Evolutionary conservation across 2,113 vertebrate species (phyloP).

Genomic region (Vidua chalybeata): DNA sequence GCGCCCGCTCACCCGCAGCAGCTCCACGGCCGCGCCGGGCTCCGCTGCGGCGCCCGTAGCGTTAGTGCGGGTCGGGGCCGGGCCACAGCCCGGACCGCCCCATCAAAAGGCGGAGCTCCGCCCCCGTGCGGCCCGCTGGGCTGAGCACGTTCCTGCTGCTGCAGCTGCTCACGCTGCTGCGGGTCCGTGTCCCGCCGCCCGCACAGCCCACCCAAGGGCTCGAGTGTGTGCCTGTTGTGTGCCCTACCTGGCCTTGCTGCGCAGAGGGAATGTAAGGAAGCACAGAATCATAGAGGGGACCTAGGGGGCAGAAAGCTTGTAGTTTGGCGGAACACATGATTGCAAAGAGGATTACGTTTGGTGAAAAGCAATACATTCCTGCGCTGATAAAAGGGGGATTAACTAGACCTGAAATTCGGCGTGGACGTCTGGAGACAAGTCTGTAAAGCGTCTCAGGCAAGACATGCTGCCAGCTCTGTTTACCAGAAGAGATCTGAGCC

Average conservation of each 20-base stretch:
- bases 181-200: not conserved
- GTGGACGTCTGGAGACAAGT: not conserved
- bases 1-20: not conserved
- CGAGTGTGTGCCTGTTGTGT: not conserved
- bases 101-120: not conserved
- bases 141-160: accelerated
- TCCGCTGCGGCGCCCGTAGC: not conserved
- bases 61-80: no score
- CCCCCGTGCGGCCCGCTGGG: not conserved
- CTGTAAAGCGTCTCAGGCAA: not conserved
- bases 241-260: not conserved
- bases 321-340: constrained; percentile 54
- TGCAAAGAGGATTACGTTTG: constrained; percentile 64
- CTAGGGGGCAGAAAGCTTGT: constrained; percentile 6
- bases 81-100: no score
- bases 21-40: not conserved
- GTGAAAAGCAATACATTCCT: constrained; percentile 50
- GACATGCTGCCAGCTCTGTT: not conserved
- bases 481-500: not conserved
- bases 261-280: not conserved
- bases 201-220: not conserved
- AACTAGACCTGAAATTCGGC: not conserved
- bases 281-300: not conserved
- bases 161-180: not conserved
- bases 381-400: not conserved